Base-by-base conservation (phyloP, 1,140 invertebrate genomes). In the Lepidostoma basale region DNA sequence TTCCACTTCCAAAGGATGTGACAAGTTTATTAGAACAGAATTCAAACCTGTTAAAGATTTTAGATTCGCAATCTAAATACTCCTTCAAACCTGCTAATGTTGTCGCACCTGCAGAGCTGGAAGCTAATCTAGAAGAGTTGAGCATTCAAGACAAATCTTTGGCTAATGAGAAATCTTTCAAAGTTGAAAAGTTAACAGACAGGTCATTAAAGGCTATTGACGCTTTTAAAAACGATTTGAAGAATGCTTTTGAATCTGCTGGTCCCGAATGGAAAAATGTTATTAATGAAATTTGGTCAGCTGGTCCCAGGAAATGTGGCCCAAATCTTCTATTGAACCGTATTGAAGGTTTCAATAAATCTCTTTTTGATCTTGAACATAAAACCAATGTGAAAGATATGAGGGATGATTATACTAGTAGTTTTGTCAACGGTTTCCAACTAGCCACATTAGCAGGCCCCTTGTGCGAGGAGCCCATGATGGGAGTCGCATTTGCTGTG, bases 401-500 rank as follows among this genome's bases (percentile, higher is more conserved):
- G 0, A 80, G 86, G 16, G 78, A 81, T 73, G 84, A 87, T 75
- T 93, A 87, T 75, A 90, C 91, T 74, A 90, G 86, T 76, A 93
- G 90, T 79, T 89, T 98, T 76, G 85, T 98, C 1, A 96, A 92
- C 84, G 97, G 97, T 1, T 99, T 98, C 80, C 94, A 98, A 85
- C 78, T 98, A 75, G 95, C 95, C 0, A 92, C 93, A 1, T 79
- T 92, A 12, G 88, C 92, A 45, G 97, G 97, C 3, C 95, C 96
- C 3, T 77, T 98, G 16, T 98, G 97, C 82, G 95, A 98, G 77
- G 97, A 98, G 76, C 94, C 96, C 14, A 93, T 98, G 91, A 92
- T 92, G 85, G 96, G 96, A 1, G 93, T 98, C 0, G 93, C 90
- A 62, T 97, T 98, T 80, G 84, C 94, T 68, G 85, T 98, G 1